Evolutionary conservation across 2,888 invertebrate genomes (phyloP).

Genomic region (Drosophila pegasa): DNA sequence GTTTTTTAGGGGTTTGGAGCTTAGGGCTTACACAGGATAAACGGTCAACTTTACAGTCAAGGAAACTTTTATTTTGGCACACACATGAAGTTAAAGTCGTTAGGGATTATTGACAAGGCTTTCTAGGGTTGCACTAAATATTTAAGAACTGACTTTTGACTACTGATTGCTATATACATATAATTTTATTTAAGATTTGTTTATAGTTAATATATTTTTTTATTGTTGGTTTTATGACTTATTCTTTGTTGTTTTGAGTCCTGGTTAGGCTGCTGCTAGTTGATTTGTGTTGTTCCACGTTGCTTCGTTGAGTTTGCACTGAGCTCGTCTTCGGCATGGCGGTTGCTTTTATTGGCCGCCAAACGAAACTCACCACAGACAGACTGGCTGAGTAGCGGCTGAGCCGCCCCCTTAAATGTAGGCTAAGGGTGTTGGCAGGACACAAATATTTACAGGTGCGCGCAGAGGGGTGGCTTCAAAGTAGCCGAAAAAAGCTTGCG

Average conservation of each 20-base stretch:
- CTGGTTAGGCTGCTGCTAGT: constrained; percentile 27
- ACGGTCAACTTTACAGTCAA: constrained; percentile 7
- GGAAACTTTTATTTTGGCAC: constrained; percentile 28
- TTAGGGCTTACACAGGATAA: constrained; percentile 25
- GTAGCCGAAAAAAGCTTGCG: constrained; percentile 38
- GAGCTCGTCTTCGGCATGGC: constrained; percentile 57
- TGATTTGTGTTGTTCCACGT: constrained; percentile 59
- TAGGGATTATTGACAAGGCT: not conserved
- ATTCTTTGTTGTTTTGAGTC: constrained; percentile 22
- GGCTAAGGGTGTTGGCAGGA: constrained; percentile 42
- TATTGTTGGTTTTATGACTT: not conserved
- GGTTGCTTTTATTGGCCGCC: constrained; percentile 73
- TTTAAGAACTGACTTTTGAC: not conserved
- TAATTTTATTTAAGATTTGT: not conserved
- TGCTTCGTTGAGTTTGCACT: constrained; percentile 73
- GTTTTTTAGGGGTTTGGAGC: not conserved
- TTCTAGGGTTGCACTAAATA: constrained; percentile 7
- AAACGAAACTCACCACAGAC: constrained; percentile 71
- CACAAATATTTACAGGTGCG: constrained; percentile 75
- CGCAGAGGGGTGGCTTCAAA: constrained; percentile 25
- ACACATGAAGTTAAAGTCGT: not conserved
- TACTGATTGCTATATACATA: not conserved
- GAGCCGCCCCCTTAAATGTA: constrained; percentile 17
- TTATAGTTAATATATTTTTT: not conserved
- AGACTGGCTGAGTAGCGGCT: constrained; percentile 49